These are phyloP conservation scores for Acrocephalus arundinaceus DNA, from an alignment of 2,113 vertebrate species.

Conservation along the genomic window DNA sequence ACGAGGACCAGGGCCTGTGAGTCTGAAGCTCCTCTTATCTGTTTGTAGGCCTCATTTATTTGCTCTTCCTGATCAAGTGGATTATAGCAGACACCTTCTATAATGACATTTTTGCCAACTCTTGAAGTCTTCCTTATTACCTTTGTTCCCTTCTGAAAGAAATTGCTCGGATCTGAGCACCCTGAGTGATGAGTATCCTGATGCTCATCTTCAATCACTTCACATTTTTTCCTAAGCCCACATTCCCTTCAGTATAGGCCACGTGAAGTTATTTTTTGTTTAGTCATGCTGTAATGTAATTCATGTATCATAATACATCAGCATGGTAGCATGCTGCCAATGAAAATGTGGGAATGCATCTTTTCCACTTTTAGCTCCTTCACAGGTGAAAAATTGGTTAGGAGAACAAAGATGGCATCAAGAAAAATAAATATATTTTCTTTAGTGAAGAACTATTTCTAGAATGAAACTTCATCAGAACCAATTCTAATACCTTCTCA, in stretches of 20 bases:
- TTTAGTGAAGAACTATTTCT: neutral
- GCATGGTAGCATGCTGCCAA: neutral
- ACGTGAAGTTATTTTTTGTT: neutral
- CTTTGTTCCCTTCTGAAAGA: neutral
- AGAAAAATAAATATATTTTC: neutral
- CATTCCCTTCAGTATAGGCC: neutral
- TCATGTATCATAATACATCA: neutral
- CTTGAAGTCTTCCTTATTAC: neutral
- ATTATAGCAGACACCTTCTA: neutral
- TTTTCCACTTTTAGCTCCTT: neutral
- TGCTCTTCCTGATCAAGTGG: neutral
- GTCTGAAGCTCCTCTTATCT: neutral
- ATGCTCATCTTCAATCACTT: neutral
- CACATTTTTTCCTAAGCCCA: neutral
- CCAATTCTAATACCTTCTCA: neutral
- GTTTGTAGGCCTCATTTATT: neutral
- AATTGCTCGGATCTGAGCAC: neutral
- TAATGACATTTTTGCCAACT: neutral
- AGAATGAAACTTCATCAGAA: neutral
- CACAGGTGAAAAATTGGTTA: neutral
- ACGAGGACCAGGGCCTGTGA: accelerated
- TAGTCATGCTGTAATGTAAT: neutral
- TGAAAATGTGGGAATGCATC: neutral
- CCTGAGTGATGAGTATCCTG: neutral
- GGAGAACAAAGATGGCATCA: neutral